Conservation (phyloP, 2,888 invertebrate species). For the Mimumesa dahlbomi region DNA sequence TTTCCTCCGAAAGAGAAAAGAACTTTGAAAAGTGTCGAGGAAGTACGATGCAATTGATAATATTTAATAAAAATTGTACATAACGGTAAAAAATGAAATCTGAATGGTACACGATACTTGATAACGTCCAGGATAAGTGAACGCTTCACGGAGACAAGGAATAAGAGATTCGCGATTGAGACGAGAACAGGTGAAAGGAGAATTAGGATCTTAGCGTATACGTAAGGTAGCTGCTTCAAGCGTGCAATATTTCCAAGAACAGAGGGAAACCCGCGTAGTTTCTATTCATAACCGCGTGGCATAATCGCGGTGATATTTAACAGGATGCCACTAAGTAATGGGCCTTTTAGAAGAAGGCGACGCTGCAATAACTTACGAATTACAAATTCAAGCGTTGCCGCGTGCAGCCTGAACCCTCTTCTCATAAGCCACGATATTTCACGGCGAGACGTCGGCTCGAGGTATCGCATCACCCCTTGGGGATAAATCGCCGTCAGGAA, state of each 20-base stretch:
- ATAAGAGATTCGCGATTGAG: too few species aligned
- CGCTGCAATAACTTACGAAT: slow-evolving; percentile 68
- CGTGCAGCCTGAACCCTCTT: slow-evolving; percentile 39
- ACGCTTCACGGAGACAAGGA: too few species aligned
- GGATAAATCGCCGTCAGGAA: slow-evolving; percentile 67
- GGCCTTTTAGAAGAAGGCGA: slow-evolving; percentile 60
- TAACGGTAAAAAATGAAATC: too few species aligned
- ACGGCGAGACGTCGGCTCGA: slow-evolving; percentile 57
- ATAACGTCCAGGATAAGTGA: too few species aligned
- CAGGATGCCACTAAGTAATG: slow-evolving; percentile 61
- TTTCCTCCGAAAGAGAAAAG: too few species aligned
- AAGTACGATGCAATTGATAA: too few species aligned
- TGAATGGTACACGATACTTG: too few species aligned
- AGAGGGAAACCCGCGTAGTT: slow-evolving; percentile 26
- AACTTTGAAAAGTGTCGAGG: too few species aligned
- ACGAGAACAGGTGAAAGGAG: too few species aligned
- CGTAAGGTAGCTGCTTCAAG: too few species aligned
- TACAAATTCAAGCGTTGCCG: slow-evolving; percentile 68
- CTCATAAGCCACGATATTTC: slow-evolving; percentile 69
- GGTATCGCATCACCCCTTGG: slow-evolving; percentile 64
- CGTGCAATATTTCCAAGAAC: slow-evolving; percentile 39
- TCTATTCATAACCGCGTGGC: slow-evolving; percentile 32
- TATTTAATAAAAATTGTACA: too few species aligned
- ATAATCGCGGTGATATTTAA: slow-evolving; percentile 64
- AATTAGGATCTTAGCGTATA: too few species aligned